phyloP scores from a whole-genome alignment of 2,888 invertebrate species.

The Calameuta pallipes region DNA sequence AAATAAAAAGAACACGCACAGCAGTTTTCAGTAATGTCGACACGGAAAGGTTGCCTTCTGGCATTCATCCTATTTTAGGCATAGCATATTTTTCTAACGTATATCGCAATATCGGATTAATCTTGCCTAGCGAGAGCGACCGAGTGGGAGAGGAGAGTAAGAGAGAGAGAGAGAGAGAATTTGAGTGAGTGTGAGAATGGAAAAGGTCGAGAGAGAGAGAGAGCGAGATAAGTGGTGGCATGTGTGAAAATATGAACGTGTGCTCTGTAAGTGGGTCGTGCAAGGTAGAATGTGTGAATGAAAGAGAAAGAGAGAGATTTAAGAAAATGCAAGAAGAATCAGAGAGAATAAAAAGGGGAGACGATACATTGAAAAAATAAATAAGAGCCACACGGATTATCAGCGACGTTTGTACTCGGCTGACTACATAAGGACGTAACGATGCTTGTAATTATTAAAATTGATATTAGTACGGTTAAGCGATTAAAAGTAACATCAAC shows the following conservation, averaged over 20 bases:
- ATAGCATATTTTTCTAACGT: conserved; percentile 67
- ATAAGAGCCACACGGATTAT: conserved; percentile 41
- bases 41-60: conserved; percentile 61
- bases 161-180: conserved; percentile 11
- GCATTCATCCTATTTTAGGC: conserved; percentile 66
- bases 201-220: conserved; percentile 27
- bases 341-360: conserved; percentile 22
- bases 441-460: conserved; percentile 65
- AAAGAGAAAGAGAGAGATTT: conserved; percentile 13
- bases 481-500: conserved; percentile 63
- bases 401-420: conserved; percentile 56
- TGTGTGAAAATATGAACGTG: conserved; percentile 10
- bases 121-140: conserved; percentile 55
- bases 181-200: conserved; percentile 26
- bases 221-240: conserved; percentile 27
- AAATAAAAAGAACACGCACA: conserved; percentile 35
- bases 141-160: conserved; percentile 18
- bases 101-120: conserved; percentile 62
- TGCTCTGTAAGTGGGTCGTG: background rate
- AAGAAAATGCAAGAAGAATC: background rate
- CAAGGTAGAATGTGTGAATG: conserved; percentile 14
- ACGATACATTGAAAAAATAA: conserved; percentile 32
- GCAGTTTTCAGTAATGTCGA: conserved; percentile 56
- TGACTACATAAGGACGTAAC: conserved; percentile 63
- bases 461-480: conserved; percentile 65